These are phyloP conservation scores for Drosophila buzzatii DNA, from an alignment of 2,888 invertebrate species.

Conservation along the genomic window DNA sequence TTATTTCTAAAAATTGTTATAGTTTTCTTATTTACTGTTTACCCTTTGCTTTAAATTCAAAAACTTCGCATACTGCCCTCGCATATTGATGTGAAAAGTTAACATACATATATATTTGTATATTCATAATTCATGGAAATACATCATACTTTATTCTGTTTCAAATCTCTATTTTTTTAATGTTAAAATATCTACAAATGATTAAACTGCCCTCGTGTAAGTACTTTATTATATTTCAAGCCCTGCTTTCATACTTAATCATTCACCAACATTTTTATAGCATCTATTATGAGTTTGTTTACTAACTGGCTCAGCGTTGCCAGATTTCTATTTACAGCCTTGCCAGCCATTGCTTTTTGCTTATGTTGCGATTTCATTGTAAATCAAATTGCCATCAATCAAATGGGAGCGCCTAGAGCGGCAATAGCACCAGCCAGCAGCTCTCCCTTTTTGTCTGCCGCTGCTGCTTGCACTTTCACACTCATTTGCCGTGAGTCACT, in stretches of 20 bases:
- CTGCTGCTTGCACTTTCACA: constrained; percentile 35
- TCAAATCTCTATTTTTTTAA: background rate
- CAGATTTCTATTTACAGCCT: constrained; percentile 10
- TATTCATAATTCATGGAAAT: background rate
- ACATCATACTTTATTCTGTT: background rate
- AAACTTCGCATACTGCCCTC: background rate
- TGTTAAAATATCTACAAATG: too few relatives aligned
- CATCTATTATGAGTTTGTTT: constrained; percentile 8
- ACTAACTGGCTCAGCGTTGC: background rate
- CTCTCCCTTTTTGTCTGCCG: constrained; percentile 14
- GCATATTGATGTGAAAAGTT: background rate
- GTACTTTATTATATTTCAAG: background rate
- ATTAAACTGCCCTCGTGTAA: background rate
- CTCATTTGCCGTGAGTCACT: constrained; percentile 34
- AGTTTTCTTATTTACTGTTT: background rate
- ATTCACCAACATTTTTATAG: background rate
- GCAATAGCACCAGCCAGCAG: background rate
- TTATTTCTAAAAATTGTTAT: too few relatives aligned
- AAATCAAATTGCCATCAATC: constrained; percentile 53
- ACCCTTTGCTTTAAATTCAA: background rate
- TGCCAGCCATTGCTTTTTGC: constrained; percentile 1
- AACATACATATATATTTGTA: background rate
- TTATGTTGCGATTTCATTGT: constrained; percentile 32
- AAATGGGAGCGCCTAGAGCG: constrained; percentile 26
- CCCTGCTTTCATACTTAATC: background rate